Evolutionary conservation across 1,140 invertebrate genomes (phyloP).

Genomic region (Akabosia matsudoensis): DNA sequence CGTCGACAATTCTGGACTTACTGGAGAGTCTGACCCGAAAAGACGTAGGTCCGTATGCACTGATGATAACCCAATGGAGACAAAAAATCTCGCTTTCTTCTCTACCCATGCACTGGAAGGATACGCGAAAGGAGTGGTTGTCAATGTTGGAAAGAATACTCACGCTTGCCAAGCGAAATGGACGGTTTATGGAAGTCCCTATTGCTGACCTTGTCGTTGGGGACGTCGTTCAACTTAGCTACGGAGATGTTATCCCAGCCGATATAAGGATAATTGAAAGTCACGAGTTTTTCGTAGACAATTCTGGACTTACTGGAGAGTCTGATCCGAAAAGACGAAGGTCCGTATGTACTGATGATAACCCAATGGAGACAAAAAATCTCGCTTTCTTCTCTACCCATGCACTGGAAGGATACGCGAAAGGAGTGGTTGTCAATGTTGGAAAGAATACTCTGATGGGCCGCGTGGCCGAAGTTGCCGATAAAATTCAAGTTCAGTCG

Average conservation of each 20-base stretch:
- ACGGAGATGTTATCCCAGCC: conserved; percentile 77
- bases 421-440: conserved; percentile 39
- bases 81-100: conserved; percentile 69
- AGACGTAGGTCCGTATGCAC: conserved; percentile 59
- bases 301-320: conserved; percentile 47
- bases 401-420: conserved; percentile 58
- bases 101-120: conserved; percentile 66
- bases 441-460: conserved; percentile 25
- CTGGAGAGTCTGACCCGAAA: conserved; percentile 46
- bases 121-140: conserved; percentile 39
- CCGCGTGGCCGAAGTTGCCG: not conserved
- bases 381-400: conserved; percentile 70
- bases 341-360: conserved; percentile 62
- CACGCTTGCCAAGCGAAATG: conserved; percentile 68
- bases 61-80: conserved; percentile 65
- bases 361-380: conserved; percentile 68
- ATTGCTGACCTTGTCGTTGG: conserved; percentile 71
- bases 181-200: conserved; percentile 59
- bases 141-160: conserved; percentile 30
- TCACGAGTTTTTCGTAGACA: conserved; percentile 60
- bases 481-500: conserved; percentile 60
- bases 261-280: conserved; percentile 72
- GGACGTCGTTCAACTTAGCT: conserved; percentile 75
- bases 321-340: conserved; percentile 48
- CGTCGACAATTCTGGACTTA: conserved; percentile 48